These are phyloP conservation scores for Cosmia trapezina DNA, from an alignment of 2,888 invertebrate species.

Conservation along the genomic window DNA sequence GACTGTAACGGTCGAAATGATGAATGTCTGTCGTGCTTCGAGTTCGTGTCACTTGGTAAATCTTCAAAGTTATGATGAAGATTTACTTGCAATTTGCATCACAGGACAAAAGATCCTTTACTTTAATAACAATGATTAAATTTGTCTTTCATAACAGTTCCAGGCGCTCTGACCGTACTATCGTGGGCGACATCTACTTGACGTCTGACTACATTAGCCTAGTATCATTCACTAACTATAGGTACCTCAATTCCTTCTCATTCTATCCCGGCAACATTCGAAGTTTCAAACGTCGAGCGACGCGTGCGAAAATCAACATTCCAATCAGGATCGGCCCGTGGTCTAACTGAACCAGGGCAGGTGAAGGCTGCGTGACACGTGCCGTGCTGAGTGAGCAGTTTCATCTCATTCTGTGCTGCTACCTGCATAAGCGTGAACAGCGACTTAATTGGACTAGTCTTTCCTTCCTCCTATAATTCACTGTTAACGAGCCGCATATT, in stretches of 20 bases:
- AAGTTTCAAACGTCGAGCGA: background rate
- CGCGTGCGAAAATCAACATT: constrained; percentile 11
- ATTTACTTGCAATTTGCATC: constrained; percentile 8
- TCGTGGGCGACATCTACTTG: background rate
- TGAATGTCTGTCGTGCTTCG: constrained; percentile 4
- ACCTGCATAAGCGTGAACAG: background rate
- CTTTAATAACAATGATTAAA: background rate
- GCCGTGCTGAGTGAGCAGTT: constrained; percentile 10
- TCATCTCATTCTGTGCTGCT: constrained; percentile 22
- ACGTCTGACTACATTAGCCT: constrained; percentile 5
- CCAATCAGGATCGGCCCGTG: constrained; percentile 9
- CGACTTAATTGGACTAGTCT: constrained; percentile 27
- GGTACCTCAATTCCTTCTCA: background rate
- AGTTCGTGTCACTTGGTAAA: background rate
- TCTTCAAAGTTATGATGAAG: constrained; percentile 8
- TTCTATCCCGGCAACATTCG: background rate
- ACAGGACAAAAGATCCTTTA: background rate
- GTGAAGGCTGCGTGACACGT: constrained; percentile 1
- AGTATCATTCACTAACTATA: background rate
- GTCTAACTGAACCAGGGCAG: background rate
- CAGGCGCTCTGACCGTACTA: background rate
- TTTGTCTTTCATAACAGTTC: background rate
- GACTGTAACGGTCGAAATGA: background rate
- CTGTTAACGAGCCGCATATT: constrained; percentile 28
- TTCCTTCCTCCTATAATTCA: constrained; percentile 17